Conservation (phyloP, 2,113 vertebrate genomes). For the Zapornia atra region DNA sequence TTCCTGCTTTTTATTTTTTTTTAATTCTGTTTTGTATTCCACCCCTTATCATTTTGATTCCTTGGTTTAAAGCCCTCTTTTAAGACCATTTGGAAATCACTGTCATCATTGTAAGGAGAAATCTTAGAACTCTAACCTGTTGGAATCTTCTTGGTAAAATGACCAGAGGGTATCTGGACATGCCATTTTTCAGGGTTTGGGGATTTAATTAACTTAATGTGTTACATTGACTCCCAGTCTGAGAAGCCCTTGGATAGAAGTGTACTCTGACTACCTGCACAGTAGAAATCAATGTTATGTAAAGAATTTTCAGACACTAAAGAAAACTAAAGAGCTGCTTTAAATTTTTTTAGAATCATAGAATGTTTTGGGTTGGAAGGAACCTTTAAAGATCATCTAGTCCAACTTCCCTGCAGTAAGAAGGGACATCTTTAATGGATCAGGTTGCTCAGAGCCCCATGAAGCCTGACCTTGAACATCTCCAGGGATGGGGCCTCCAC, state of each 20-base stretch:
- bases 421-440: too few relatives aligned
- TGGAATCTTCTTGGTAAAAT: not conserved
- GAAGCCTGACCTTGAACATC: too few relatives aligned
- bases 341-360: not conserved
- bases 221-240: not conserved
- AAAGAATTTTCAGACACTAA: not conserved
- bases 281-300: not conserved
- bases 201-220: not conserved
- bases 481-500: too few relatives aligned
- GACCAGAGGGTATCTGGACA: not conserved
- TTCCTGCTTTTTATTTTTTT: not conserved
- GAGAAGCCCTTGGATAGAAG: not conserved
- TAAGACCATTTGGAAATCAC: not conserved
- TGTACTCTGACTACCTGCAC: not conserved
- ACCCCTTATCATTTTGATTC: not conserved
- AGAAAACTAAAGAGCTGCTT: not conserved
- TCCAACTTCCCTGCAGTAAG: too few relatives aligned
- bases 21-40: not conserved
- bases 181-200: not conserved
- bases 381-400: too few relatives aligned
- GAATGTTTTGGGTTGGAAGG: too few relatives aligned
- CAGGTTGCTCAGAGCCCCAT: too few relatives aligned
- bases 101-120: not conserved
- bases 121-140: not conserved
- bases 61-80: not conserved